These are phyloP conservation scores for Trachelus stipa DNA, from an alignment of 2,888 invertebrate species.

Conservation along the genomic window DNA sequence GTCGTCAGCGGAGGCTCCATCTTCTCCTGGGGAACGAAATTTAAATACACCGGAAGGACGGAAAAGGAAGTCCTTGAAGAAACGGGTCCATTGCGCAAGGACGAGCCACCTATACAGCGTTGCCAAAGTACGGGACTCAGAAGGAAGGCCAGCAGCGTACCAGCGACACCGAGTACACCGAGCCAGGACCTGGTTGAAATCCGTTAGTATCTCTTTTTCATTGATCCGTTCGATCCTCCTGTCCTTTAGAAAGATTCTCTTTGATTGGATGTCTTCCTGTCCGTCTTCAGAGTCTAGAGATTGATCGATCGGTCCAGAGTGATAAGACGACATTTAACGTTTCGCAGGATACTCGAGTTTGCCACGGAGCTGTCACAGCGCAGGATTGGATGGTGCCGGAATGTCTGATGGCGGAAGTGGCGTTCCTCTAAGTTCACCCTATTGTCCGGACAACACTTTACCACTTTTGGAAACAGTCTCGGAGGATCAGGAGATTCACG, in stretches of 20 bases:
- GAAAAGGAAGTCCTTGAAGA: constrained; percentile 92
- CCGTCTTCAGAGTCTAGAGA: too few relatives aligned
- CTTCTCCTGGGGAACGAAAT: constrained; percentile 95
- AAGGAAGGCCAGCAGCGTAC: constrained; percentile 87
- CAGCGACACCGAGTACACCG: constrained; percentile 88
- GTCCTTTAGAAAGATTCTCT: constrained; percentile 21
- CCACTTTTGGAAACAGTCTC: constrained; percentile 76
- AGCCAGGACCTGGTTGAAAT: constrained; percentile 74
- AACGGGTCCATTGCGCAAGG: constrained; percentile 70
- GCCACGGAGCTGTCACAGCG: constrained; percentile 82
- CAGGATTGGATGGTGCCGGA: constrained; percentile 68
- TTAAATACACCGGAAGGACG: constrained; percentile 92
- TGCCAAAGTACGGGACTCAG: constrained; percentile 73
- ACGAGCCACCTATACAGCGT: constrained; percentile 73
- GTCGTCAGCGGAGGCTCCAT: constrained; percentile 91
- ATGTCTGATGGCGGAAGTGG: constrained; percentile 71
- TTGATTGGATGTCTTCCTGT: too few relatives aligned
- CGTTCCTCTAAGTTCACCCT: constrained; percentile 69
- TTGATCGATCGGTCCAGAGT: too few relatives aligned
- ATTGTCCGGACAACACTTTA: constrained; percentile 71
- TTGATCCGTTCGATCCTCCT: constrained; percentile 13
- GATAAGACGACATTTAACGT: too few relatives aligned
- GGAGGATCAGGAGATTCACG: constrained; percentile 74
- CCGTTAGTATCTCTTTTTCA: constrained; percentile 60
- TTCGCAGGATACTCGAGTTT: constrained; percentile 83